Conservation (phyloP, 1,140 invertebrate genomes). For the Leptopilina clavipes region DNA sequence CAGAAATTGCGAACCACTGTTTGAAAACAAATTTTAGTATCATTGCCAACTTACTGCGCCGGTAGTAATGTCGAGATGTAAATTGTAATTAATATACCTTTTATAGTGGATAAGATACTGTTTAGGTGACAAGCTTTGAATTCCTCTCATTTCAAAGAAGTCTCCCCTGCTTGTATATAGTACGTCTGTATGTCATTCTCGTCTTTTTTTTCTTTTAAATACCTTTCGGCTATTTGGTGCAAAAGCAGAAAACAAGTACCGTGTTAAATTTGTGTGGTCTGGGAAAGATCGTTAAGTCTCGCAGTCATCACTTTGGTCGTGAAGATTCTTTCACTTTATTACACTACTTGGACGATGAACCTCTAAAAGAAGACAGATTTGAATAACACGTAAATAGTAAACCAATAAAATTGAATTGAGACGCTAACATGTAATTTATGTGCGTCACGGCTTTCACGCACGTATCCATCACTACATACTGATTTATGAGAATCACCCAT, state of each 20-base stretch:
- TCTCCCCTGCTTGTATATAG: too few relatives aligned
- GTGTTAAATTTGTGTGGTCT: background rate
- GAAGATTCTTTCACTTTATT: conserved; percentile 28
- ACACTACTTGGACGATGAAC: conserved; percentile 25
- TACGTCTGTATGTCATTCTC: too few relatives aligned
- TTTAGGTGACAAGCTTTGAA: too few relatives aligned
- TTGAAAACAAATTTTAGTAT: conserved; percentile 9
- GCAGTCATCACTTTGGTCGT: conserved; percentile 28
- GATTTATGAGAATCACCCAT: conserved; percentile 31
- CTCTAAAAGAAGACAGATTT: conserved; percentile 24
- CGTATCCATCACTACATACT: background rate
- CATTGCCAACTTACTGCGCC: background rate
- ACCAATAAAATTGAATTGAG: conserved; percentile 32
- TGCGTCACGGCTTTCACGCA: background rate
- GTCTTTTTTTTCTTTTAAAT: background rate
- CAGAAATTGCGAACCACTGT: conserved; percentile 2
- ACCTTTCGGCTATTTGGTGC: conserved; percentile 1
- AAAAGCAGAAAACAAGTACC: background rate
- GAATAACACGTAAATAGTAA: conserved; percentile 30
- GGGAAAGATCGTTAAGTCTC: background rate
- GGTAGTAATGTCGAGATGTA: background rate
- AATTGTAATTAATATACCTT: conserved; percentile 8
- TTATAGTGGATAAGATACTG: conserved; percentile 1
- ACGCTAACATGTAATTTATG: conserved; percentile 28
- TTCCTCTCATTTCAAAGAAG: background rate